Percentiles rank a stretch among this genome's conserved stretches.
These are phyloP conservation scores for Enteromius afrohamiltoni DNA, from an alignment of 2,797 vertebrate species.

Conservation along the genomic window DNA sequence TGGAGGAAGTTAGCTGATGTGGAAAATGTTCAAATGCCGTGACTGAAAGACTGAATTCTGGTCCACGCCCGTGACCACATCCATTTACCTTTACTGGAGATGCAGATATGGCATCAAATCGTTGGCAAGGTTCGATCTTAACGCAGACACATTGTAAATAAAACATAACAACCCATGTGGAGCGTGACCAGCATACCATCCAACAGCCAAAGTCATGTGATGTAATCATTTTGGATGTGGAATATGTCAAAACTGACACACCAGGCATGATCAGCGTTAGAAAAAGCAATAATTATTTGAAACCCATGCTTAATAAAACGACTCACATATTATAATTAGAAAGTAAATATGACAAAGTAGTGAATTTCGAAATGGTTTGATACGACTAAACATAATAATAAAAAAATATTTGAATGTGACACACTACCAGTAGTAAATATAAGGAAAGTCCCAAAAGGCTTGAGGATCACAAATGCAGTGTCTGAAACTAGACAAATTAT, in stretches of 20 bases:
- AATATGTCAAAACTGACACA: slow-evolving; percentile 9
- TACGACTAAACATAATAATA: neutral
- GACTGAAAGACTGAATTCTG: slow-evolving; percentile 63
- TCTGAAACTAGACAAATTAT: slow-evolving; percentile 39
- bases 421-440: slow-evolving; percentile 1
- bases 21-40: slow-evolving; percentile 68
- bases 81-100: slow-evolving; percentile 61
- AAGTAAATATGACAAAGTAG: neutral
- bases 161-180: slow-evolving; percentile 37
- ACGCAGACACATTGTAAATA: slow-evolving; percentile 44
- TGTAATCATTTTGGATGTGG: slow-evolving; percentile 21
- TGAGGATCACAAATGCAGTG: slow-evolving; percentile 34
- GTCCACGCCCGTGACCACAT: slow-evolving; percentile 61
- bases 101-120: slow-evolving; percentile 60
- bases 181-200: slow-evolving; percentile 29
- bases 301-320: neutral
- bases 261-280: neutral
- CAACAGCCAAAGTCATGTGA: slow-evolving; percentile 28
- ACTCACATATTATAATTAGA: neutral
- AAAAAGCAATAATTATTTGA: neutral
- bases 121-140: slow-evolving; percentile 37
- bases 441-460: slow-evolving; percentile 25
- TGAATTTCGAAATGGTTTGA: neutral
- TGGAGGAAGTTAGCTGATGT: slow-evolving; percentile 64
- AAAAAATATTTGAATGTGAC: neutral